Conservation (phyloP, 1,140 invertebrate species). For the Conus ventricosus region DNA sequence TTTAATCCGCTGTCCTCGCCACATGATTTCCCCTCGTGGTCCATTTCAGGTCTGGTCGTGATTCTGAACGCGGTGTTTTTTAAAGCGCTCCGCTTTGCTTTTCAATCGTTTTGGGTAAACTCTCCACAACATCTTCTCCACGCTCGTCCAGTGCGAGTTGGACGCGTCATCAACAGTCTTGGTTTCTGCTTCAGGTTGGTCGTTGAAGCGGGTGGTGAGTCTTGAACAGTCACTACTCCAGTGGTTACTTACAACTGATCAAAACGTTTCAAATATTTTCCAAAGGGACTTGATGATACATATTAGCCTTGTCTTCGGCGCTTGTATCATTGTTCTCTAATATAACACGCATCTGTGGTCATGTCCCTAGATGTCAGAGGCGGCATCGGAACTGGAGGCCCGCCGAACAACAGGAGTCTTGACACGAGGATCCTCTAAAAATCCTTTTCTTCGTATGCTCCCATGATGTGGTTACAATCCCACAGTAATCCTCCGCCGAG, state of each 20-base stretch:
- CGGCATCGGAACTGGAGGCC: not conserved
- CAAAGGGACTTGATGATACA: not conserved
- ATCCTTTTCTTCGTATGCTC: slow-evolving; percentile 16
- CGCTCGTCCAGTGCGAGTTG: not conserved
- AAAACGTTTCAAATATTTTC: not conserved
- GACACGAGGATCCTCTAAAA: slow-evolving; percentile 5
- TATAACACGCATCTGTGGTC: slow-evolving; percentile 15
- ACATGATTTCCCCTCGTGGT: slow-evolving; percentile 1
- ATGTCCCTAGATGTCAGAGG: not conserved
- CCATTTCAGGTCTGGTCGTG: slow-evolving; percentile 11
- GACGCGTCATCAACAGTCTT: too few species aligned
- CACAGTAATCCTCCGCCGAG: too few species aligned
- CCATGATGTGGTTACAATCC: slow-evolving; percentile 1
- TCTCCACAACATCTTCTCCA: slow-evolving; percentile 12
- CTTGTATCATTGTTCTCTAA: not conserved
- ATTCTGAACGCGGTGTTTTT: not conserved
- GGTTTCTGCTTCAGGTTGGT: too few species aligned
- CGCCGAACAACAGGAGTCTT: too few species aligned
- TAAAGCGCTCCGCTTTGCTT: slow-evolving; percentile 21
- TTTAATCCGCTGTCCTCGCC: too few species aligned
- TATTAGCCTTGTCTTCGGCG: not conserved
- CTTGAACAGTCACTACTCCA: too few species aligned
- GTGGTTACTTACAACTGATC: not conserved
- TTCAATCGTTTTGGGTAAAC: slow-evolving; percentile 15
- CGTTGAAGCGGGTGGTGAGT: not conserved